Percentiles rank a stretch among this genome's conserved stretches.
Conservation (phyloP, 2,113 vertebrate genomes). For the Drymodes brunneopygia region DNA sequence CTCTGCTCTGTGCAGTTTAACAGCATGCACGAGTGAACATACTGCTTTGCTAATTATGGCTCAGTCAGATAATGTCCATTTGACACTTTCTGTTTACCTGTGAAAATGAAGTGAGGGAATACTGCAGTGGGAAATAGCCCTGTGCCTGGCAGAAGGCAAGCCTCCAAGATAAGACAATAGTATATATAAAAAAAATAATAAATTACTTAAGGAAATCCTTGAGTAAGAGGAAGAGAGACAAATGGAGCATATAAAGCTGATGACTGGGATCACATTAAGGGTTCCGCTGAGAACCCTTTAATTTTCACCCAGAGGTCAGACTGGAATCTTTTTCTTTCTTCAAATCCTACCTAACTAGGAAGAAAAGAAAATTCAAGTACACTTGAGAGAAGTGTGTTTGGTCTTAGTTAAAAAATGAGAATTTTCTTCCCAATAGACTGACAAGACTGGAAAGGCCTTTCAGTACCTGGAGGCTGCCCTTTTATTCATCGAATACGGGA, state of each 20-base stretch:
- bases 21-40: neutral
- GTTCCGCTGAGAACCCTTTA: neutral
- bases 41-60: neutral
- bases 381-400: neutral
- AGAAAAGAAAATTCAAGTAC: neutral
- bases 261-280: neutral
- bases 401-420: neutral
- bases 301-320: neutral
- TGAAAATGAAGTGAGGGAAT: neutral
- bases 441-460: constrained; percentile 86
- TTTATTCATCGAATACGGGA: constrained; percentile 87
- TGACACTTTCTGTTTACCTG: neutral
- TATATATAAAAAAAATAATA: neutral
- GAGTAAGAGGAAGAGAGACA: neutral
- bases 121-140: neutral
- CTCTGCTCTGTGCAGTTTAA: neutral
- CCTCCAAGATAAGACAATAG: neutral
- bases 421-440: constrained; percentile 65
- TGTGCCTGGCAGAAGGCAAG: neutral
- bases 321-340: neutral
- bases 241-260: neutral
- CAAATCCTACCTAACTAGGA: neutral
- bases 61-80: neutral
- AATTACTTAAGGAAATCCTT: neutral
- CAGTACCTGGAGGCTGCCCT: constrained; percentile 89